These are phyloP conservation scores for Amblyornis subalaris DNA, from an alignment of 2,113 vertebrate species.

Conservation along the genomic window DNA sequence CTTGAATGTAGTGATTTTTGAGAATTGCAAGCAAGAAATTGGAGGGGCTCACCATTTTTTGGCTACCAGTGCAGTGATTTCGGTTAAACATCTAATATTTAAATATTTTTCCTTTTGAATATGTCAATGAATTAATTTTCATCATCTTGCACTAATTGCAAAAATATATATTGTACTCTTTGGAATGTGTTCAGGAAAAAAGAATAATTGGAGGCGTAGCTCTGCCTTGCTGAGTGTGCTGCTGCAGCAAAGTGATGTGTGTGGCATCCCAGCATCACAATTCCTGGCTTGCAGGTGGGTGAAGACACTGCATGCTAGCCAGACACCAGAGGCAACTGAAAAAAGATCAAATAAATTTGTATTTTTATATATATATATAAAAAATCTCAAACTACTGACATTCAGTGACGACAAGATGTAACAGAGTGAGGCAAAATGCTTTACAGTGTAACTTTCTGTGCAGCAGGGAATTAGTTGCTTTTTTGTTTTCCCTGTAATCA, in stretches of 20 bases:
- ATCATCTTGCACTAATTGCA: neutral
- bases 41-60: neutral
- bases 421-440: neutral
- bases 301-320: neutral
- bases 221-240: neutral
- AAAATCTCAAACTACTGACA: neutral
- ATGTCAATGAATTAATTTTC: neutral
- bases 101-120: neutral
- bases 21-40: neutral
- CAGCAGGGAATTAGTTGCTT: neutral
- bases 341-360: neutral
- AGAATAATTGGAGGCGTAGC: neutral
- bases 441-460: neutral
- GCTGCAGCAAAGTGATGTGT: neutral
- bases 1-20: neutral
- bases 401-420: neutral
- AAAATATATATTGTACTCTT: neutral
- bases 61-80: neutral
- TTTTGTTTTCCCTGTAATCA: neutral
- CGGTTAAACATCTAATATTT: neutral
- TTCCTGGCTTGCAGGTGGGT: neutral
- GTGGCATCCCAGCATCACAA: neutral
- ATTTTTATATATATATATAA: neutral
- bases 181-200: neutral
- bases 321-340: neutral